These are phyloP conservation scores for Chouioia cunea DNA, from an alignment of 2,888 invertebrate genomes.

Conservation along the genomic window DNA sequence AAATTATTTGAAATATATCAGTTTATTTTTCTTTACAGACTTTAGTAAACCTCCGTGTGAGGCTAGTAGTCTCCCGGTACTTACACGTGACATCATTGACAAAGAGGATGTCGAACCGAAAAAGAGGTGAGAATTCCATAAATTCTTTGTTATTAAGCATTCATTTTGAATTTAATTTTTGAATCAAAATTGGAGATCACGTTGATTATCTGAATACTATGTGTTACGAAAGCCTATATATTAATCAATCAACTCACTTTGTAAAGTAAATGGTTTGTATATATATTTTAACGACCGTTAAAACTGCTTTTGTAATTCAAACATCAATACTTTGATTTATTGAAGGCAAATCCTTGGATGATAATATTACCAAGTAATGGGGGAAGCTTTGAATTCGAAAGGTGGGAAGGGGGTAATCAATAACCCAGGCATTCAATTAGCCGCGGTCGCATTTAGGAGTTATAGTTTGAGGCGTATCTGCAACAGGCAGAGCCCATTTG, in stretches of 20 bases:
- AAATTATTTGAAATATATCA: background rate
- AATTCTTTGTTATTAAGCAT: background rate
- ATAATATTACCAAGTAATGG: too few relatives aligned
- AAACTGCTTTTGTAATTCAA: too few relatives aligned
- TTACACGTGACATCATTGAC: constrained; percentile 54
- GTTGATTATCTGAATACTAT: too few relatives aligned
- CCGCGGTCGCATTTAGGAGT: constrained; percentile 18
- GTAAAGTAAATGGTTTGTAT: too few relatives aligned
- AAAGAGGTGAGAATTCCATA: constrained; percentile 35
- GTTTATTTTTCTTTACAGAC: constrained; percentile 52
- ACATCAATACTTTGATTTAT: background rate
- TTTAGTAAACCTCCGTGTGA: constrained; percentile 59
- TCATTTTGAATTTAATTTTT: constrained; percentile 4
- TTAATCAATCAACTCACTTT: too few relatives aligned
- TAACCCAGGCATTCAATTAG: constrained; percentile 30
- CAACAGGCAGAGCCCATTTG: background rate
- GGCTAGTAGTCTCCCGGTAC: constrained; percentile 60
- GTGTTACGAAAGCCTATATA: too few relatives aligned
- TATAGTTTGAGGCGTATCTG: constrained; percentile 1
- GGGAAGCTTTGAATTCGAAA: too few relatives aligned
- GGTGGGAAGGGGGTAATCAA: background rate
- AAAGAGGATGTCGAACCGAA: constrained; percentile 51
- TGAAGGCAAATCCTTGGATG: constrained; percentile 1
- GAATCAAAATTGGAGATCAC: too few relatives aligned
- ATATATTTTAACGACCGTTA: too few relatives aligned